phyloP scores from a whole-genome alignment of 1,140 invertebrate species.

The Cherax quadricarinatus region DNA sequence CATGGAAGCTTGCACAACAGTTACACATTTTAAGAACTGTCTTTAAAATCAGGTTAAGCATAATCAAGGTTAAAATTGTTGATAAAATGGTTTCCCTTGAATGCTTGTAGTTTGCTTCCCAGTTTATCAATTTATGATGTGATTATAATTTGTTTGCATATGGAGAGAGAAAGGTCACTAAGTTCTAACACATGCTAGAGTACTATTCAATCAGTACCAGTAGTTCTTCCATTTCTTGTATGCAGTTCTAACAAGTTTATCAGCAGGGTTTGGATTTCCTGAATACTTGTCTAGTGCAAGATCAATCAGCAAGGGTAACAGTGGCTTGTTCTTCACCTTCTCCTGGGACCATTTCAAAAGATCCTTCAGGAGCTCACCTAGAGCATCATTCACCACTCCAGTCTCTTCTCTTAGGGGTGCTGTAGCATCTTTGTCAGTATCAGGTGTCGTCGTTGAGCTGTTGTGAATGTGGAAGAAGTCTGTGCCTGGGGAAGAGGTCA shows the following conservation, averaged over 20 bases:
- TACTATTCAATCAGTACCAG: slow-evolving; percentile 6
- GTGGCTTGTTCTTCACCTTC: slow-evolving; percentile 53
- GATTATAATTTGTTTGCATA: background rate
- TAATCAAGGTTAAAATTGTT: too few species aligned
- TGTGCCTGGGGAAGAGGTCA: slow-evolving; percentile 30
- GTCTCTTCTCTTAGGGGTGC: background rate
- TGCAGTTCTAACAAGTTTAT: slow-evolving; percentile 29
- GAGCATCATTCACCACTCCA: background rate
- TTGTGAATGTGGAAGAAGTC: slow-evolving; percentile 26
- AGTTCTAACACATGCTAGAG: background rate
- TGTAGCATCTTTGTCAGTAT: too few species aligned
- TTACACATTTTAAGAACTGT: too few species aligned
- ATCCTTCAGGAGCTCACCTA: slow-evolving; percentile 11
- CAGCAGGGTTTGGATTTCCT: slow-evolving; percentile 40
- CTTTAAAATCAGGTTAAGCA: too few species aligned
- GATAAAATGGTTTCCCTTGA: too few species aligned
- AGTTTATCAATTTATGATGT: too few species aligned
- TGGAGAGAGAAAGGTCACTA: too few species aligned
- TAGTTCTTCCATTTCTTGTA: slow-evolving; percentile 60
- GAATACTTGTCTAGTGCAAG: slow-evolving; percentile 23
- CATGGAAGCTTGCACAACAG: too few species aligned
- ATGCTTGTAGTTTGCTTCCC: too few species aligned
- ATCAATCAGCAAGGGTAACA: slow-evolving; percentile 29
- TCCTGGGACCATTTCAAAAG: slow-evolving; percentile 42
- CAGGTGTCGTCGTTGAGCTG: background rate